phyloP scores from a whole-genome alignment of 2,888 invertebrate species.

The Orthosia cruda region DNA sequence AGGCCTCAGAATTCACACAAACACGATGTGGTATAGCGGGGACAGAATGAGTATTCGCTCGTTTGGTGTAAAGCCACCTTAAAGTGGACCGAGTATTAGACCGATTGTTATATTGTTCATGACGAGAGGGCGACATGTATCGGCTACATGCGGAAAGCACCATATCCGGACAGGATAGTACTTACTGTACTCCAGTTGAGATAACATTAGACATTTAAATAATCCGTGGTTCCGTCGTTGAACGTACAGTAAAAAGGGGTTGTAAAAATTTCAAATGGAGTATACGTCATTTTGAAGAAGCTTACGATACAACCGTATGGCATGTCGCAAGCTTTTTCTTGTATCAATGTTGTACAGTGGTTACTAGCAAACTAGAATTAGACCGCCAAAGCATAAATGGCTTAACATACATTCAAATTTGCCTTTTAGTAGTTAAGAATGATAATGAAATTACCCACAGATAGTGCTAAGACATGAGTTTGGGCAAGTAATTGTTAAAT shows the following conservation, averaged over 20 bases:
- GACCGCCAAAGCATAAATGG: slow-evolving; percentile 57
- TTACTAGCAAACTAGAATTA: slow-evolving; percentile 37
- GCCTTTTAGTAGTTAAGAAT: slow-evolving; percentile 47
- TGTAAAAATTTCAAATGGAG: no score
- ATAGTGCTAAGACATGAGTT: slow-evolving; percentile 21
- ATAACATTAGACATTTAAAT: no score
- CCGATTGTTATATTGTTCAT: no score
- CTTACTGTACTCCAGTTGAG: no score
- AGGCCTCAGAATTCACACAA: no score
- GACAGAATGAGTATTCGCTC: neutral
- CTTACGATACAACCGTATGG: neutral
- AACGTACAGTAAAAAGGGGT: no score
- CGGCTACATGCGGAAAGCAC: no score
- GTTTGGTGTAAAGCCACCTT: neutral
- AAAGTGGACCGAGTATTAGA: neutral
- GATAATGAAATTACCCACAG: slow-evolving; percentile 22
- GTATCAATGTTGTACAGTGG: slow-evolving; percentile 24
- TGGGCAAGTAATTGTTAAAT: slow-evolving; percentile 17
- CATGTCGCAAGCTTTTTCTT: neutral
- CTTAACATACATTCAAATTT: slow-evolving; percentile 46
- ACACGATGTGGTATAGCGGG: neutral
- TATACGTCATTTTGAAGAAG: neutral
- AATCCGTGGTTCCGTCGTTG: no score
- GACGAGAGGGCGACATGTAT: no score
- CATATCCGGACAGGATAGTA: neutral